phyloP scores from a whole-genome alignment of 1,140 invertebrate genomes.

The Ericerus pela region DNA sequence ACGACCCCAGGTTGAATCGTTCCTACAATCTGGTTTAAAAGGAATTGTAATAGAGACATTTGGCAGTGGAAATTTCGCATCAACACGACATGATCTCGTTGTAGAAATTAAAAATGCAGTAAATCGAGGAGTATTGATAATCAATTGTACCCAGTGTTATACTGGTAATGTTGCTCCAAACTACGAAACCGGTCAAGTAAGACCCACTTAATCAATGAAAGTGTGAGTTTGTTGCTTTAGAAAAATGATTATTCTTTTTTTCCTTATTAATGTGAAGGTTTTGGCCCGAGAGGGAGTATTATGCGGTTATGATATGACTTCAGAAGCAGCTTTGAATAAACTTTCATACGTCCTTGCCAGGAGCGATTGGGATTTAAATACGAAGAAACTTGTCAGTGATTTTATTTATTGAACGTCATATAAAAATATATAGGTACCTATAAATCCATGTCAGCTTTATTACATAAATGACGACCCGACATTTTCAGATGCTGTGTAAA shows the following conservation, averaged over 20 bases:
- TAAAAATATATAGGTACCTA: neutral
- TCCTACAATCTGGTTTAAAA: slow-evolving; percentile 67
- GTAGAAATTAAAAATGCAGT: slow-evolving; percentile 55
- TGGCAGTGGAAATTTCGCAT: slow-evolving; percentile 83
- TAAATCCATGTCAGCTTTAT: neutral
- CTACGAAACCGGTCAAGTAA: slow-evolving; percentile 71
- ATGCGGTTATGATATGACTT: slow-evolving; percentile 86
- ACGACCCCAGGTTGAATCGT: slow-evolving; percentile 43
- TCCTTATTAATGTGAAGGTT: slow-evolving; percentile 28
- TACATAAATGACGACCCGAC: neutral
- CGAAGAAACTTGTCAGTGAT: slow-evolving; percentile 46
- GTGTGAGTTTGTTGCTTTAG: too few relatives aligned
- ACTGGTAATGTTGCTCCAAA: slow-evolving; percentile 53
- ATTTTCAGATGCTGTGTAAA: slow-evolving; percentile 38
- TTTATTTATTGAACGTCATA: neutral
- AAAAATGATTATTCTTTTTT: too few relatives aligned
- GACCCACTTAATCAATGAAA: slow-evolving; percentile 5
- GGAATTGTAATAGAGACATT: slow-evolving; percentile 86
- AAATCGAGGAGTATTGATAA: slow-evolving; percentile 66
- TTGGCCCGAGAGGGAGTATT: slow-evolving; percentile 55
- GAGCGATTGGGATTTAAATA: slow-evolving; percentile 51
- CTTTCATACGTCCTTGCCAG: slow-evolving; percentile 80
- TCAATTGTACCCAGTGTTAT: slow-evolving; percentile 85
- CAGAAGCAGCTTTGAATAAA: slow-evolving; percentile 85
- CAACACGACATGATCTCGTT: slow-evolving; percentile 65